Percentiles rank a stretch among this genome's conserved stretches.
Conservation (phyloP, 1,140 invertebrate species). For the Rhopalosiphum maidis region DNA sequence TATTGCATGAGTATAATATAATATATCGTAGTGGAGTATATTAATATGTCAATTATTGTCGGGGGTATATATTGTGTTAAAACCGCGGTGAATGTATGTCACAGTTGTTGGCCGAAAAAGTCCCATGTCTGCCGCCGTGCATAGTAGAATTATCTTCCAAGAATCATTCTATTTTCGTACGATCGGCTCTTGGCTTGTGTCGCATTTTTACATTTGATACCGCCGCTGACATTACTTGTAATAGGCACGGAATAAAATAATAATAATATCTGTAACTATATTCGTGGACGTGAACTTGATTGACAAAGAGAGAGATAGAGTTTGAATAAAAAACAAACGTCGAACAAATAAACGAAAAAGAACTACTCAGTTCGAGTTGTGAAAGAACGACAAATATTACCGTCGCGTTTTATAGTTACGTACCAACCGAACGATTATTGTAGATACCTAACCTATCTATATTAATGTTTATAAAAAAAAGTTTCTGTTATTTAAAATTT, state of each 20-base stretch:
- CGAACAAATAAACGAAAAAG: neutral
- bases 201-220: slow-evolving; percentile 52
- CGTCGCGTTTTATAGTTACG: neutral
- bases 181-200: slow-evolving; percentile 31
- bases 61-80: slow-evolving; percentile 19
- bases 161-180: slow-evolving; percentile 43
- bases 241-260: slow-evolving; percentile 13
- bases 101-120: slow-evolving; percentile 39
- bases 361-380: neutral
- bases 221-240: slow-evolving; percentile 12
- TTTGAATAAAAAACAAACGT: neutral
- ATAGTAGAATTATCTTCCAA: slow-evolving; percentile 29
- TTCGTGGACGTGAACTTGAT: slow-evolving; percentile 40
- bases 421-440: neutral
- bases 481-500: too few species aligned
- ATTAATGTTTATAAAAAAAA: too few species aligned
- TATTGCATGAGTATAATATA: too few species aligned
- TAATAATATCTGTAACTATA: neutral
- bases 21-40: too few species aligned
- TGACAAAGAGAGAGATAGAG: neutral
- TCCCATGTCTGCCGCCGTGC: neutral
- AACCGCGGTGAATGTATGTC: slow-evolving; percentile 44
- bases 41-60: neutral
- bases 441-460: neutral
- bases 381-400: neutral